Evolutionary conservation across 2,113 vertebrate species (phyloP).

Genomic region (Myanophis thanlyinensis): DNA sequence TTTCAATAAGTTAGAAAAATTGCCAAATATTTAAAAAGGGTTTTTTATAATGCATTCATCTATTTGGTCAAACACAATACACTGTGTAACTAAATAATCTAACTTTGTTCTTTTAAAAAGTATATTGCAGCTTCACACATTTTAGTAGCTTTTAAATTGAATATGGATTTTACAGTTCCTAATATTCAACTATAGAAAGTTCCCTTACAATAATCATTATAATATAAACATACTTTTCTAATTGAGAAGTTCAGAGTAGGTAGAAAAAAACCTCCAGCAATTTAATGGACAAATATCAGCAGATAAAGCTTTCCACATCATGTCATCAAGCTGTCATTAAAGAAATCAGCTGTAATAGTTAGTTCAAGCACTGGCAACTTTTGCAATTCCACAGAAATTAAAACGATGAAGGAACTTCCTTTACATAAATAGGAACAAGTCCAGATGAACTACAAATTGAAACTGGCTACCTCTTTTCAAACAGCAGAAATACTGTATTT

Average conservation of each 20-base stretch:
- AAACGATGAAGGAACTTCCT: conserved; percentile 28
- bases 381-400: neutral
- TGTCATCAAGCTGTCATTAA: neutral
- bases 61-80: conserved; percentile 62
- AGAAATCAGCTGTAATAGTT: neutral
- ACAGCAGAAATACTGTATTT: conserved; percentile 44
- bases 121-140: conserved; percentile 51
- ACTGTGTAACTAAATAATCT: conserved; percentile 51
- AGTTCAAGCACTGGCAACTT: neutral
- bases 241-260: conserved; percentile 22
- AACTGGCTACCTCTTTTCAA: conserved; percentile 37
- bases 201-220: neutral
- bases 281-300: neutral
- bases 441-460: conserved; percentile 32
- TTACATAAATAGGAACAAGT: conserved; percentile 24
- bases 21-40: conserved; percentile 39
- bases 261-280: neutral
- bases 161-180: conserved; percentile 24
- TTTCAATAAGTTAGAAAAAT: conserved; percentile 39
- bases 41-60: conserved; percentile 13
- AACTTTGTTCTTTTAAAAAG: conserved; percentile 45
- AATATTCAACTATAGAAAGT: neutral
- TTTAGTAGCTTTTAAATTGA: conserved; percentile 11
- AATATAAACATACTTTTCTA: neutral
- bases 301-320: neutral